Base-by-base conservation (phyloP, 2,888 invertebrate genomes). In the Lymantria dispar region DNA sequence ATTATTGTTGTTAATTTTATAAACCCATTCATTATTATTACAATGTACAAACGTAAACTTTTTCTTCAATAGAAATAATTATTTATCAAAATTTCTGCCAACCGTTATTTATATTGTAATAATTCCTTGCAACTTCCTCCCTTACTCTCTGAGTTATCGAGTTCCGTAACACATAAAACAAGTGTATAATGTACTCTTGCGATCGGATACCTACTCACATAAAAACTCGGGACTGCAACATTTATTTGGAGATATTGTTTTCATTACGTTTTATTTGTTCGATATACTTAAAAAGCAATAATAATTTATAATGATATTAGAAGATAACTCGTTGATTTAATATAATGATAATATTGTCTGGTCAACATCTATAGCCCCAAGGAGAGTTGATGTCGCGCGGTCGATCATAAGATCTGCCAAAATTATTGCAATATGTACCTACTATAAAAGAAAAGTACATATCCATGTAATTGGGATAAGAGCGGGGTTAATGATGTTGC, bases 241-340 rank as follows among this genome's bases (percentile, higher is more conserved):
- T 66, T 66, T 65, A 60, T 66, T 66, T 60, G 48, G 55, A 66
- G 58, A 68, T 65, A 65, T 68, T 68, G 69, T 68, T 65, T 67
- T 63, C 66, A 67, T 68, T 67, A 63, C 59, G 52, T 68, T 63
- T 63, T 66, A 64, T 68, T 65, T 58, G 52, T 48, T 53, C 67
- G 60, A 59, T 69, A 60, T 58, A 66, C 58, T 56, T 56, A 59
- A 57, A 67, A 70, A 56, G 60, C 50, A 59, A 67, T 63, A 61
- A 63, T 8, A 67, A 58, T 54, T 62, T 62, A 54, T 56, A 22
- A 22, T 22, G 22, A 22, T 22, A 3, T 22, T 22, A 22, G 22
- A 22, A 22, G 2, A 22, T 22, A 22, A 22, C 22, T 22, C 5
- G 5, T 22, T 22, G 2, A 22, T 22, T 22, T 22, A n/a, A n/a